Evolutionary conservation across 2,113 vertebrate genomes (phyloP).

Genomic region (Epinephelus fuscoguttatus): DNA sequence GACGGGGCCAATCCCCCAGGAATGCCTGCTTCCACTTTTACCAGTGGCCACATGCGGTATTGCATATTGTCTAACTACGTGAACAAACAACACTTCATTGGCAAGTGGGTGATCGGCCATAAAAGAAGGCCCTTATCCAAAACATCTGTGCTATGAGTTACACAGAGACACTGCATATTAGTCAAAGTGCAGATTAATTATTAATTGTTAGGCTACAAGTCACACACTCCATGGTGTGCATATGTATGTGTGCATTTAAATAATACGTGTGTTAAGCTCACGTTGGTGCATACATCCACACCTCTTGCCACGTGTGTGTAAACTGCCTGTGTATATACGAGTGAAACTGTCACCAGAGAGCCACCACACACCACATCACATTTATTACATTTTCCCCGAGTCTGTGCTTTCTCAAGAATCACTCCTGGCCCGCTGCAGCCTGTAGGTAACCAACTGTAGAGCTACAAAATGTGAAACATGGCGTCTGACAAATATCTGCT

Average conservation of each 20-base stretch:
- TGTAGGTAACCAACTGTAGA: slow-evolving; percentile 36
- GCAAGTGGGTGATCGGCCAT: too few relatives aligned
- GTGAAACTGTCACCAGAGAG: slow-evolving; percentile 49
- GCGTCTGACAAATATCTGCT: slow-evolving; percentile 38
- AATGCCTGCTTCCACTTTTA: too few relatives aligned
- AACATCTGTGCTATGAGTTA: neutral
- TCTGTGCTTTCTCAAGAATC: slow-evolving; percentile 30
- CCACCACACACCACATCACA: slow-evolving; percentile 47
- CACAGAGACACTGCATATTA: neutral
- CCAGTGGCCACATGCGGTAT: too few relatives aligned
- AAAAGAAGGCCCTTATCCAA: neutral
- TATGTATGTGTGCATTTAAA: neutral
- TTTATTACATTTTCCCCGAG: slow-evolving; percentile 43
- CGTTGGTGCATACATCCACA: neutral
- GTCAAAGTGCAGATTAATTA: neutral
- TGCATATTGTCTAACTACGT: too few relatives aligned
- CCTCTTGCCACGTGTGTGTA: neutral
- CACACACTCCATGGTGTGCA: neutral
- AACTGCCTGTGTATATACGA: slow-evolving; percentile 12
- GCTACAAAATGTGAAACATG: slow-evolving; percentile 32
- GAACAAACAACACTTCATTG: too few relatives aligned
- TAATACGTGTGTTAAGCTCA: neutral
- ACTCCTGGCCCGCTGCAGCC: neutral
- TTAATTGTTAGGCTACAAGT: neutral
- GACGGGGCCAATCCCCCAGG: too few relatives aligned